phyloP scores from a whole-genome alignment of 1,140 invertebrate genomes.

The Ericerus pela region DNA sequence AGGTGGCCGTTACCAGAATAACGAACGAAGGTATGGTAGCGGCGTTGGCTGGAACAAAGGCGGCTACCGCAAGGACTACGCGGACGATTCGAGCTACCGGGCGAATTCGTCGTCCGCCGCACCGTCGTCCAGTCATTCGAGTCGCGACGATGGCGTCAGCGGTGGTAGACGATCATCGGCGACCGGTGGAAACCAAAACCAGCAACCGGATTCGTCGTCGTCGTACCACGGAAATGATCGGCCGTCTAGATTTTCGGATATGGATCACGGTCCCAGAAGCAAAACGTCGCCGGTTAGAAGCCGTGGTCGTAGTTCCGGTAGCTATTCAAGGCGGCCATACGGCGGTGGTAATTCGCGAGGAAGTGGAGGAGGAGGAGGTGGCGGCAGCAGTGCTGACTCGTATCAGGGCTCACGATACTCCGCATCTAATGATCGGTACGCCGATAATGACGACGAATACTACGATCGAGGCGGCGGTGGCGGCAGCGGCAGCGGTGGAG shows the following conservation, averaged over 20 bases:
- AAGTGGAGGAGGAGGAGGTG: not conserved
- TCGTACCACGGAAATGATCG: too few relatives aligned
- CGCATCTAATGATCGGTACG: not conserved
- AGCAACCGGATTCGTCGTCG: too few relatives aligned
- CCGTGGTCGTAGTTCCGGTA: not conserved
- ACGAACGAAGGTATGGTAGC: not conserved
- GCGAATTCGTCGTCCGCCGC: too few relatives aligned
- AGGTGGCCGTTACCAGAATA: not conserved
- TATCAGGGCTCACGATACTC: not conserved
- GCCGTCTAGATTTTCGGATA: too few relatives aligned
- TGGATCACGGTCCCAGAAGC: not conserved
- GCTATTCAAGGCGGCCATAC: not conserved
- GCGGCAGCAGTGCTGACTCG: slow-evolving; percentile 2
- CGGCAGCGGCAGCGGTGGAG: not conserved
- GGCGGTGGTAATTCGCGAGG: slow-evolving; percentile 10
- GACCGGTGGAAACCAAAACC: too few relatives aligned
- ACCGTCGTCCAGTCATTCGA: not conserved
- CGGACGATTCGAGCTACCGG: too few relatives aligned
- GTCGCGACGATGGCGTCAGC: not conserved
- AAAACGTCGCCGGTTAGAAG: not conserved
- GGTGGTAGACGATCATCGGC: not conserved
- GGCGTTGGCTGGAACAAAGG: slow-evolving; percentile 1
- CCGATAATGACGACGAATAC: not conserved
- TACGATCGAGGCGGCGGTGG: not conserved
- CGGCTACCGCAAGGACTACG: slow-evolving; percentile 5